Conservation (phyloP, 2,797 vertebrate genomes). For the Coracias cyanogaster region DNA sequence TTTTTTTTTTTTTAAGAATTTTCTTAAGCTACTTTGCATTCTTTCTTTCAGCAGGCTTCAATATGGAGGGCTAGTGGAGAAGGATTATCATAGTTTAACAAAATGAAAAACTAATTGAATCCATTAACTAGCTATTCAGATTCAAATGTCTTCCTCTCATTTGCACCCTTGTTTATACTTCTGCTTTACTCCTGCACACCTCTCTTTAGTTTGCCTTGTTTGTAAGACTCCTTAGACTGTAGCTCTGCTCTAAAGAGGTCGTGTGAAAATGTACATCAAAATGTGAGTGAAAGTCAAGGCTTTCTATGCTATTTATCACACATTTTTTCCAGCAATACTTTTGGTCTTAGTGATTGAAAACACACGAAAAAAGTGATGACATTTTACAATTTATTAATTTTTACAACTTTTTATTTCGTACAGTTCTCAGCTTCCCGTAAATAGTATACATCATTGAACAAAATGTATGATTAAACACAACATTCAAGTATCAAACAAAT, state of each 20-base stretch:
- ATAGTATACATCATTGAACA: background rate
- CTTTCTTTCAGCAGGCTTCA: conserved; percentile 72
- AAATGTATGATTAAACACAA: background rate
- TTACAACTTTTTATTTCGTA: background rate
- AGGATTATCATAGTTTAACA: conserved; percentile 83
- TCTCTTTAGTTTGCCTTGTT: conserved; percentile 76
- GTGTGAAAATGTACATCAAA: conserved; percentile 76
- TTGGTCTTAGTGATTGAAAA: background rate
- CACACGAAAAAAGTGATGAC: background rate
- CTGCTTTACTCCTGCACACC: conserved; percentile 68
- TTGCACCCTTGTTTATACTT: conserved; percentile 75
- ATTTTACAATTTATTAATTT: background rate
- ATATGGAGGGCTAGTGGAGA: conserved; percentile 73
- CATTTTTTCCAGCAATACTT: background rate
- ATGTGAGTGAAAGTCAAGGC: conserved; percentile 25
- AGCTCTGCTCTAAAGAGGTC: conserved; percentile 62
- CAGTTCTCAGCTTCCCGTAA: background rate
- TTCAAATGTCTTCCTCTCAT: conserved; percentile 83
- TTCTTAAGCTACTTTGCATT: conserved; percentile 64
- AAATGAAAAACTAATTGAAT: conserved; percentile 86
- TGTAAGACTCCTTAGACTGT: conserved; percentile 76
- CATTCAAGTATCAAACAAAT: background rate
- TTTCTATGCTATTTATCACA: background rate
- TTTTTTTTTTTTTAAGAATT: conserved; percentile 6
- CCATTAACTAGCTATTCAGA: conserved; percentile 86